phyloP scores from a whole-genome alignment of 2,888 invertebrate genomes.

The Leptarthrus brevirostris region DNA sequence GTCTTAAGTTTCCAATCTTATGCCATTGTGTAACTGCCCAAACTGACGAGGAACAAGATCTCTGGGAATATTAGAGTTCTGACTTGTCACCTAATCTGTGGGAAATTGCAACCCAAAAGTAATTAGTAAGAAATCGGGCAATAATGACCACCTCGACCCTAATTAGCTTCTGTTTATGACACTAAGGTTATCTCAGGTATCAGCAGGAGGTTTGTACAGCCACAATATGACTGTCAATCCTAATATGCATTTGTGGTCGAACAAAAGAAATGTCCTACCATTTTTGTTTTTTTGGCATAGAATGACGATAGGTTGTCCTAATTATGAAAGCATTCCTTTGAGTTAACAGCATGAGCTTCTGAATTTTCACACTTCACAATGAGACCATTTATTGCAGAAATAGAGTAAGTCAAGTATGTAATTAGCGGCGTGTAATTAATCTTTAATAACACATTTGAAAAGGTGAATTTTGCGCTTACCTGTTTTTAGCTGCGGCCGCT shows the following conservation, averaged over 20 bases:
- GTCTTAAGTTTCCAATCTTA: too few species aligned
- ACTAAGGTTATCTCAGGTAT: conserved; percentile 8
- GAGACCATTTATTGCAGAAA: too few species aligned
- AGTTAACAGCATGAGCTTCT: too few species aligned
- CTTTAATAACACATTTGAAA: too few species aligned
- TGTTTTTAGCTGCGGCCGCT: conserved; percentile 95
- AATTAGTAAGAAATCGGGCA: conserved; percentile 41
- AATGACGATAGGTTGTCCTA: too few species aligned
- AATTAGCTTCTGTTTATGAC: conserved; percentile 54
- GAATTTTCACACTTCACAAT: too few species aligned
- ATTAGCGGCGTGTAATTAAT: too few species aligned
- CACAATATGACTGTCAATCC: background rate
- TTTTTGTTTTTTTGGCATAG: too few species aligned
- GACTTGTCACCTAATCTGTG: background rate
- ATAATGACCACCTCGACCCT: conserved; percentile 37
- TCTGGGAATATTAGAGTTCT: background rate
- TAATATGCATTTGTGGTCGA: background rate
- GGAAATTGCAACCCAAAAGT: conserved; percentile 12
- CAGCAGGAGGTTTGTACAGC: conserved; percentile 20
- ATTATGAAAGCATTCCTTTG: too few species aligned
- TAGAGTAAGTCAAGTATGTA: too few species aligned
- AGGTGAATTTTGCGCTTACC: conserved; percentile 73
- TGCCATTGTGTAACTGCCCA: too few species aligned
- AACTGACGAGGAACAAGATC: too few species aligned
- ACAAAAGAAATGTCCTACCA: background rate